Percentiles rank a stretch among this genome's conserved stretches.
Conservation (phyloP, 2,888 invertebrate species). For the Dicycla oo region DNA sequence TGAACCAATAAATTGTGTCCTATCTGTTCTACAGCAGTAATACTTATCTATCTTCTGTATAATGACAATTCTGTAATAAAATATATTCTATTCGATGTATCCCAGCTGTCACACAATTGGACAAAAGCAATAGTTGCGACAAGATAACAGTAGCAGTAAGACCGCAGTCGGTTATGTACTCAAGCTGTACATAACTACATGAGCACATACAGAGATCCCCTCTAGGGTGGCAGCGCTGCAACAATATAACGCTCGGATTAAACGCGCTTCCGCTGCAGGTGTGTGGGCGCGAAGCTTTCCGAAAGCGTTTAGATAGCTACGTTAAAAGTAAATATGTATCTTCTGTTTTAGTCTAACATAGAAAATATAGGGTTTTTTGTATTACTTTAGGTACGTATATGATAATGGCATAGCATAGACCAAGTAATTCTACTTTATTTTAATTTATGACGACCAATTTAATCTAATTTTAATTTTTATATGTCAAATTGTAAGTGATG, state of each 20-base stretch:
- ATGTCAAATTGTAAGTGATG: too few relatives aligned
- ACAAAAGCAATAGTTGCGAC: conserved; percentile 33
- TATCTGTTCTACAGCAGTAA: too few relatives aligned
- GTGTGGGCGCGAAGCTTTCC: neutral
- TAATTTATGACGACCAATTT: too few relatives aligned
- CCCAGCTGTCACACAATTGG: conserved; percentile 2
- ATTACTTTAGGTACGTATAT: too few relatives aligned
- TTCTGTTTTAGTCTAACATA: too few relatives aligned
- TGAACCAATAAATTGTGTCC: neutral
- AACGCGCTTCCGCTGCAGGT: conserved; percentile 3
- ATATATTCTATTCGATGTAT: neutral
- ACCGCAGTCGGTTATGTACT: conserved; percentile 28
- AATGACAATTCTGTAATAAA: neutral
- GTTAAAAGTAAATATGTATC: too few relatives aligned
- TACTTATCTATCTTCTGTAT: neutral
- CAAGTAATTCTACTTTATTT: too few relatives aligned
- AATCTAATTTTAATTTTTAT: too few relatives aligned
- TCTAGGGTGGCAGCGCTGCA: conserved; percentile 27
- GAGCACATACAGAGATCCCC: conserved; percentile 15
- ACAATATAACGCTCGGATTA: conserved; percentile 59
- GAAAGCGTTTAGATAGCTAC: neutral
- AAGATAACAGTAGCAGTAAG: conserved; percentile 40
- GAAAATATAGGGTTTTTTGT: too few relatives aligned
- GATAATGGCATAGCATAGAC: too few relatives aligned
- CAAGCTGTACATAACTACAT: conserved; percentile 35